Evolutionary conservation across 2,113 vertebrate genomes (phyloP).

Genomic region (Cyprinodon variegatus): DNA sequence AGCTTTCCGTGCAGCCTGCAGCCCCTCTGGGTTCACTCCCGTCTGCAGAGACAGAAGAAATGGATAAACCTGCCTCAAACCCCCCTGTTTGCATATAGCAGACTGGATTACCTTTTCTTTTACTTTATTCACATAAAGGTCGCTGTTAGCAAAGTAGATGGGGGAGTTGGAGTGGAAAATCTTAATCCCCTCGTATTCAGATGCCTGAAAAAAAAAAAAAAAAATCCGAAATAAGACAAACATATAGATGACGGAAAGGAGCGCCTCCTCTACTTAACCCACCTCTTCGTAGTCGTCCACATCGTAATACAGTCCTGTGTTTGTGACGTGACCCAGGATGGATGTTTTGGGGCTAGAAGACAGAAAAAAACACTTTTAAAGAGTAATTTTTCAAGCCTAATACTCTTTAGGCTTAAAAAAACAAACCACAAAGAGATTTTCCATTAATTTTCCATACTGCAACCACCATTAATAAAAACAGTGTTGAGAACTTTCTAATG

Average conservation of each 20-base stretch:
- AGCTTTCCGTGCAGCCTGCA: conserved; percentile 81
- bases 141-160: conserved; percentile 97
- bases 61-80: neutral
- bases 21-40: conserved; percentile 83
- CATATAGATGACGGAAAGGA: neutral
- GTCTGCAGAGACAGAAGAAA: conserved; percentile 77
- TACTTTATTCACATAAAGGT: conserved; percentile 87
- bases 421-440: neutral
- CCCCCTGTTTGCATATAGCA: neutral
- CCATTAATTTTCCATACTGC: no score
- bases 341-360: conserved; percentile 85
- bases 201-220: conserved; percentile 63
- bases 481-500: no score
- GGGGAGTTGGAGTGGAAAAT: conserved; percentile 95
- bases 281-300: conserved; percentile 93
- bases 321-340: conserved; percentile 87
- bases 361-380: neutral
- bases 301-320: conserved; percentile 89
- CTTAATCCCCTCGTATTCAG: conserved; percentile 91
- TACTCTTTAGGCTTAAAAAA: no score
- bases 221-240: neutral
- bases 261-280: conserved; percentile 31
- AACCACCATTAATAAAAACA: no score
- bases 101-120: conserved; percentile 87
- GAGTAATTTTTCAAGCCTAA: neutral